A percentile compares a stretch with the other conserved stretches of the same genome.
phyloP scores from a whole-genome alignment of 2,888 invertebrate species.

The Kuschelorhynchus macadamiae region DNA sequence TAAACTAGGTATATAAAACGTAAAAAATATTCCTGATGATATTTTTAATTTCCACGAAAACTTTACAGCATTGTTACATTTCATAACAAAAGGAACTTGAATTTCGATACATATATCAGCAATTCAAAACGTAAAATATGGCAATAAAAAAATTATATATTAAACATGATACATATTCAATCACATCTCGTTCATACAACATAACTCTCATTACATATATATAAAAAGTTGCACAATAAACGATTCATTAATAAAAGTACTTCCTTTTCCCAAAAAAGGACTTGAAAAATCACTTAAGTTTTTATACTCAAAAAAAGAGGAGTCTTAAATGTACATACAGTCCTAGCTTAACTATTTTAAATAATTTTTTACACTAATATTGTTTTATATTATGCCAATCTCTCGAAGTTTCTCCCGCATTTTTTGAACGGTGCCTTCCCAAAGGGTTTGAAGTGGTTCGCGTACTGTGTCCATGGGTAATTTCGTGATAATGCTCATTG shows the following conservation, averaged over 20 bases:
- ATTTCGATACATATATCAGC: no score
- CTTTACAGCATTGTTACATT: no score
- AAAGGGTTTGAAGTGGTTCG: slow-evolving; percentile 72
- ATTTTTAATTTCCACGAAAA: no score
- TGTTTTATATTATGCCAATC: slow-evolving; percentile 57
- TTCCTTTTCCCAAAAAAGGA: not conserved
- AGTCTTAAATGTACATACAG: not conserved
- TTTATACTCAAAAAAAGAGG: not conserved
- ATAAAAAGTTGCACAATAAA: slow-evolving; percentile 1
- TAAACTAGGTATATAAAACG: no score
- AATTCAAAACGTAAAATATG: no score
- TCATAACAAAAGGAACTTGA: no score
- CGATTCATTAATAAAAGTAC: not conserved
- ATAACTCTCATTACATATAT: not conserved
- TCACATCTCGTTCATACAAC: not conserved
- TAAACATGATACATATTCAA: not conserved
- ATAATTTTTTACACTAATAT: slow-evolving; percentile 6
- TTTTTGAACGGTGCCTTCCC: slow-evolving; percentile 60
- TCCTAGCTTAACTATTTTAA: slow-evolving; percentile 1
- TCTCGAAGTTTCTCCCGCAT: slow-evolving; percentile 57
- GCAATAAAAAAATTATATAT: no score
- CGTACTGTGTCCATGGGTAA: slow-evolving; percentile 77
- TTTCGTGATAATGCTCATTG: slow-evolving; percentile 75
- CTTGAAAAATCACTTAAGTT: not conserved
- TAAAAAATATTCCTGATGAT: no score